phyloP scores from a whole-genome alignment of 1,140 invertebrate species.

The Amphibalanus amphitrite region DNA sequence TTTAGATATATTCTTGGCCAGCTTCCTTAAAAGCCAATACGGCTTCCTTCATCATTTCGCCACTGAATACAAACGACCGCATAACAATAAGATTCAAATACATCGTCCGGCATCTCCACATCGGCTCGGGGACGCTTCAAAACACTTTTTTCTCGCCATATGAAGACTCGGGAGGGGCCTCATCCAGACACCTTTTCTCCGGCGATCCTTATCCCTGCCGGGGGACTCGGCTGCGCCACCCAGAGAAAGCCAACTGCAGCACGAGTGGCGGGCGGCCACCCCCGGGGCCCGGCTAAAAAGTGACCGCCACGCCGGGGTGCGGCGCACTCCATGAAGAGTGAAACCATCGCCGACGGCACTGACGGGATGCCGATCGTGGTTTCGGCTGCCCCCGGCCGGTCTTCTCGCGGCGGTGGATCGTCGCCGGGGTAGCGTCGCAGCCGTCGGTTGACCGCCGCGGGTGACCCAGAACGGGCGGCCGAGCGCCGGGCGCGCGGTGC shows the following conservation, averaged over 20 bases:
- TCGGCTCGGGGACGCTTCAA: background rate
- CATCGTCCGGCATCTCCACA: too few relatives aligned
- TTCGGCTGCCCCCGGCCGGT: background rate
- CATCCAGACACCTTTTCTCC: background rate
- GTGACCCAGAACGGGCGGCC: background rate
- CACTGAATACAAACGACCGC: too few relatives aligned
- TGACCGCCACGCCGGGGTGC: background rate
- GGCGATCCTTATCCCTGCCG: background rate
- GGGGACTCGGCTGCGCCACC: background rate
- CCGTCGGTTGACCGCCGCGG: too few relatives aligned
- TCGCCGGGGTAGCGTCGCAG: background rate
- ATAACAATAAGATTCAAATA: too few relatives aligned
- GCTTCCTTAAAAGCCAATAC: too few relatives aligned
- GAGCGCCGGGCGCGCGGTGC: too few relatives aligned
- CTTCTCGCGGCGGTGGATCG: background rate
- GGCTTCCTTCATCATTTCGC: too few relatives aligned
- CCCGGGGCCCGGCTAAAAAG: background rate
- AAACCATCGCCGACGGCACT: background rate
- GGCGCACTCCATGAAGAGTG: background rate
- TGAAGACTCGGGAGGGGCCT: background rate
- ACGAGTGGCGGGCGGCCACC: background rate
- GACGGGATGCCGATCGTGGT: too few relatives aligned
- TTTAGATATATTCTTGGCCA: too few relatives aligned
- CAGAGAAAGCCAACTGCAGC: background rate
- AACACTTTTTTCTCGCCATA: background rate